phyloP scores from a whole-genome alignment of 1,140 invertebrate genomes.

The Drosophila pallidifrons region DNA sequence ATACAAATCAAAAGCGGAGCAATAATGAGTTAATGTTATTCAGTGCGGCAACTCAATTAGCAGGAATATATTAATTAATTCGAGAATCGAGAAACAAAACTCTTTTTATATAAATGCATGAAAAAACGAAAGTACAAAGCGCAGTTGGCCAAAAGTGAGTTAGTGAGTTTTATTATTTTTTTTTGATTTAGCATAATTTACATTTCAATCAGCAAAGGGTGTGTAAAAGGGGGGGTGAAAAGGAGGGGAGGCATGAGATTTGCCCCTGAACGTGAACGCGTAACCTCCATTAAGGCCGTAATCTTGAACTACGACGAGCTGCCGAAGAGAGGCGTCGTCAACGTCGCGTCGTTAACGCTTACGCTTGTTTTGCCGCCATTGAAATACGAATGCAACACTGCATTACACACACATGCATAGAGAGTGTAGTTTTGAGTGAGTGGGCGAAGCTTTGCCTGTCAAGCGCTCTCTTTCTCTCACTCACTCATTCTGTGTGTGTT shows the following conservation, averaged over 20 bases:
- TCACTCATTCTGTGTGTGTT: slow-evolving; percentile 13
- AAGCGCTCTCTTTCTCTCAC: slow-evolving; percentile 4
- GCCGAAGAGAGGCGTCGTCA: slow-evolving; percentile 5
- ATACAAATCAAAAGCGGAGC: slow-evolving; percentile 15
- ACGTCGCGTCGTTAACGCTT: slow-evolving; percentile 4
- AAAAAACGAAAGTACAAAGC: slow-evolving; percentile 71
- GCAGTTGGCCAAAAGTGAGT: slow-evolving; percentile 25
- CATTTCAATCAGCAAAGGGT: slow-evolving; percentile 5
- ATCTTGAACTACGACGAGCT: slow-evolving; percentile 66
- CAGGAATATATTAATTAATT: slow-evolving; percentile 43
- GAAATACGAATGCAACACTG: slow-evolving; percentile 70
- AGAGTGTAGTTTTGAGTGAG: slow-evolving; percentile 48
- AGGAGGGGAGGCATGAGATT: slow-evolving; percentile 16
- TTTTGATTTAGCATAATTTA: not conserved
- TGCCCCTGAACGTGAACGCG: slow-evolving; percentile 81
- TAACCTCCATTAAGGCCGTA: slow-evolving; percentile 81
- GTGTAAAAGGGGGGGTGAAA: slow-evolving; percentile 2
- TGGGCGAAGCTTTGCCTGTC: slow-evolving; percentile 49
- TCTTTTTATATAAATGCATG: not conserved
- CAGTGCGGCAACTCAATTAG: slow-evolving; percentile 46
- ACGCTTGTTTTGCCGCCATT: slow-evolving; percentile 57
- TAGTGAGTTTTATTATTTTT: no score
- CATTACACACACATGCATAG: slow-evolving; percentile 14
- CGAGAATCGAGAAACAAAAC: slow-evolving; percentile 10
- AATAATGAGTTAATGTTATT: slow-evolving; percentile 40